Base-by-base conservation (phyloP, 2,888 invertebrate species). In the Drosophila vallismaia region DNA sequence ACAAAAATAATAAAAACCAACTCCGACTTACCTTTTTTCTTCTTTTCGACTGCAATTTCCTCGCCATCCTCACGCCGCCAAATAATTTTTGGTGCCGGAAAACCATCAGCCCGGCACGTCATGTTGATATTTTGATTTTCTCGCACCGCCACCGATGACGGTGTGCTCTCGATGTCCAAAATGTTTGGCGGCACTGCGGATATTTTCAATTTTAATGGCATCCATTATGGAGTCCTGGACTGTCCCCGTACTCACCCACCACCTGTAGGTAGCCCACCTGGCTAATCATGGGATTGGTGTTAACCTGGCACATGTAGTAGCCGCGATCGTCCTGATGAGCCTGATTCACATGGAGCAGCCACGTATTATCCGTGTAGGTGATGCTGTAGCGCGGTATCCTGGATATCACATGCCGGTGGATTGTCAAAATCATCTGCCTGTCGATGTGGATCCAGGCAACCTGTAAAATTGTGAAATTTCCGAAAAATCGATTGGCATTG, bases 391-490 rank as follows among this genome's bases (percentile, higher is more conserved):
- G 93, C n/a, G 97, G 96, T 91, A 98, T 95, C 64, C 97, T 94
- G 8, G 97, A 96, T 88, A 98, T 97, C 79, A 98, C 96, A 92
- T 97, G 97, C 29, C 96, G 95, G 92, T 98, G 97, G 90, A 98
- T 96, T 45, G 97, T 97, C 76, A 98, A 93, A 89, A 98, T 96
- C 96, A 97, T 97, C 93, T 97, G 97, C 53, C 97, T 94, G 92
- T 97, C 97, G 89, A 98, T 97, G 92, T 97, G 97, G 88, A 97
- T 96, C 97, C 97, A 98, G 73, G 97, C 97, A 88, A 98, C 97
- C 97, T 98, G 54, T 14, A 49, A 33, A 44, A 62, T 50, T 26
- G 42, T 19, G 66, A 60, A 51, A 46, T 45, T 59, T 55, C 54
- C 28, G 3, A 8, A 51, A 36, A 46, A 52, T 64, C 29, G 38